Evolutionary conservation across 2,888 invertebrate species (phyloP), one percentile per base, ranked within the genome.

Genomic region (Caenorhabditis sulstoni): DNA sequence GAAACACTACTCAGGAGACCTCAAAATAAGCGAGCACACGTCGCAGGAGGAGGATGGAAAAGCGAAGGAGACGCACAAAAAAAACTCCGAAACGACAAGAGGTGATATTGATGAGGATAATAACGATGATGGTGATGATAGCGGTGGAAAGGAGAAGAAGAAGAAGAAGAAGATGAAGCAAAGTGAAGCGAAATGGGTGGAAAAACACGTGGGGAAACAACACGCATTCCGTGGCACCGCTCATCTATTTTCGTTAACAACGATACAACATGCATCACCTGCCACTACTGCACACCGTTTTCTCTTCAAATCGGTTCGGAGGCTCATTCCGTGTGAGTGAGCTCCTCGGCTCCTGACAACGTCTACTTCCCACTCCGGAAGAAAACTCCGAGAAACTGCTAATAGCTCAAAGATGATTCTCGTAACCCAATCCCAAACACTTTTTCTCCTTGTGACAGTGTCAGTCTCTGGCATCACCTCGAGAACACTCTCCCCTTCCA

Each of bases 1-100:
- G 73, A 73, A 73, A 64, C 73, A 73, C 73, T 73, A 58, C 35
- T 29, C 29, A 29, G 45, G 61, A 75, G 79, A 68, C 68, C 62
- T 66, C 59, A 67, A 62, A 75, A 66, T 62, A 59, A 68, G 79
- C 44, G 53, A 47, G 55, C 62, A 65, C 58, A 59, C 50, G 61
- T 59, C 23, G 41, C 20, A 61, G 71, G 64, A 62, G 23, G 35
- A 44, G 49, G 41, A 29, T 5, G 29, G 7, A 29, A 20, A 65
- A 71, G 47, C 44, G 68, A 61, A 44, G 39, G 20, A 55, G 7
- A 29, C 29, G 7, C 29, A 29, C 7, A 29, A 29, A 29, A 3
- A 29, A 29, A 29, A 29, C 7, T 3, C 29, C 35, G 37, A 20
- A 70, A 52, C 14, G 59, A 68, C 18, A 49, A 44, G 45, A 45